Conservation (phyloP, 1,140 invertebrate genomes). For the Drosophila mojavensis region DNA sequence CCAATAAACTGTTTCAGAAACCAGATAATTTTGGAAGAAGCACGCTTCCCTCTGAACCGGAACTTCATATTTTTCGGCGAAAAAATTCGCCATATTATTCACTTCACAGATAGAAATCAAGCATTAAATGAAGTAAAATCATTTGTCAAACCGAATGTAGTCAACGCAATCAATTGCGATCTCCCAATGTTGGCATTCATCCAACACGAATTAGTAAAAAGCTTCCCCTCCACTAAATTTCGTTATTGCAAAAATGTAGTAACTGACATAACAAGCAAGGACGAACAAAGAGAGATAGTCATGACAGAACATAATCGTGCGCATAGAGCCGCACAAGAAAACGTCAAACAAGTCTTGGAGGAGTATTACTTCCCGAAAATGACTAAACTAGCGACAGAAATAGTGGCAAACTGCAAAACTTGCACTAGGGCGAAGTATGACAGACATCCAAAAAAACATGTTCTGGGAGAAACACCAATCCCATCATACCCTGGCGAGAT, state of each 20-base stretch:
- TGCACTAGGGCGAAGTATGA: too few relatives aligned
- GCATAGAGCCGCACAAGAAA: slow-evolving; percentile 10
- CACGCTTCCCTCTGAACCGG: too few relatives aligned
- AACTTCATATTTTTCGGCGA: too few relatives aligned
- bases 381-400: too few relatives aligned
- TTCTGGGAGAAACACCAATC: too few relatives aligned
- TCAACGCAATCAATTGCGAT: not conserved
- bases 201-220: not conserved
- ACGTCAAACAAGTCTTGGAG: not conserved
- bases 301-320: slow-evolving; percentile 1
- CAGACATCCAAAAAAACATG: too few relatives aligned
- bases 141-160: not conserved
- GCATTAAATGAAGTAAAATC: not conserved
- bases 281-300: not conserved
- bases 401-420: too few relatives aligned
- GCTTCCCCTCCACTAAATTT: not conserved
- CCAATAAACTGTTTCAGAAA: too few relatives aligned
- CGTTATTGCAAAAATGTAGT: slow-evolving; percentile 1
- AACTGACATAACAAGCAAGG: not conserved
- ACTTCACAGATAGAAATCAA: not conserved
- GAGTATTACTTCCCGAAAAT: too few relatives aligned
- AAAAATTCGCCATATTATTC: too few relatives aligned
- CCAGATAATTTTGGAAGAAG: too few relatives aligned
- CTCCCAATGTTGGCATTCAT: not conserved
- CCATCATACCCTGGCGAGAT: too few relatives aligned